phyloP scores from a whole-genome alignment of 2,797 vertebrate genomes.

The Sebastes taczanowskii region DNA sequence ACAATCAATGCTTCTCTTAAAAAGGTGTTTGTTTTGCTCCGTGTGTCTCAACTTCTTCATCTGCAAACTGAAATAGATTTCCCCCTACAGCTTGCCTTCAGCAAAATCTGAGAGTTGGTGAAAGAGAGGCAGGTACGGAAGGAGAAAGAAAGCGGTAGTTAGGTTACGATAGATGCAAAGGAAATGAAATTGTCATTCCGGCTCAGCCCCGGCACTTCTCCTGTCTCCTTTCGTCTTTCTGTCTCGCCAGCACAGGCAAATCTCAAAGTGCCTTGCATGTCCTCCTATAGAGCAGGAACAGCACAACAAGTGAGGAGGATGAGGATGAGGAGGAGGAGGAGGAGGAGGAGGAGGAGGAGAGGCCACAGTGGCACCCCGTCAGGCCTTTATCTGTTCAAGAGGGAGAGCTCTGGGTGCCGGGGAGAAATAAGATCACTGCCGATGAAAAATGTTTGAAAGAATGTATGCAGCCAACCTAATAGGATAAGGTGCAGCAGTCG shows the following conservation, averaged over 20 bases:
- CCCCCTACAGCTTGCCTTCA: conserved; percentile 43
- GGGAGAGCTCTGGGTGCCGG: conserved; percentile 13
- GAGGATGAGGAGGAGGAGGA: conserved; percentile 13
- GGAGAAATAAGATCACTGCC: conserved; percentile 44
- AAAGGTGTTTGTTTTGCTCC: background rate
- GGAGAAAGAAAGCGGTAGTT: conserved; percentile 5
- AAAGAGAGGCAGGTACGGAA: conserved; percentile 18
- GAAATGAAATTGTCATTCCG: conserved; percentile 30
- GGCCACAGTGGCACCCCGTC: conserved; percentile 6
- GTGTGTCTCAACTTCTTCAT: conserved; percentile 26
- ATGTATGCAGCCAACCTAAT: conserved; percentile 30
- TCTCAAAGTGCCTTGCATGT: conserved; percentile 27
- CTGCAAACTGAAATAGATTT: conserved; percentile 53
- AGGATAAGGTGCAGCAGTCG: conserved; percentile 30
- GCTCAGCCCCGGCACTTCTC: background rate
- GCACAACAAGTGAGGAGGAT: conserved; percentile 40
- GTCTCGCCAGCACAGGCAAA: conserved; percentile 9
- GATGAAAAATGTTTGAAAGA: conserved; percentile 38
- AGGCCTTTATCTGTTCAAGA: conserved; percentile 41
- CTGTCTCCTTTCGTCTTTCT: background rate
- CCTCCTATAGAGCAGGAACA: conserved; percentile 21
- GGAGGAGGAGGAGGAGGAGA: conserved; percentile 25
- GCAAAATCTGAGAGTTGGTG: conserved; percentile 46
- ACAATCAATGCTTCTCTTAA: background rate
- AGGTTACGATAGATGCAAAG: conserved; percentile 17